Percentiles rank a stretch among this genome's conserved stretches.
Conservation (phyloP, 2,888 invertebrate species). For the Germaria angustata region DNA sequence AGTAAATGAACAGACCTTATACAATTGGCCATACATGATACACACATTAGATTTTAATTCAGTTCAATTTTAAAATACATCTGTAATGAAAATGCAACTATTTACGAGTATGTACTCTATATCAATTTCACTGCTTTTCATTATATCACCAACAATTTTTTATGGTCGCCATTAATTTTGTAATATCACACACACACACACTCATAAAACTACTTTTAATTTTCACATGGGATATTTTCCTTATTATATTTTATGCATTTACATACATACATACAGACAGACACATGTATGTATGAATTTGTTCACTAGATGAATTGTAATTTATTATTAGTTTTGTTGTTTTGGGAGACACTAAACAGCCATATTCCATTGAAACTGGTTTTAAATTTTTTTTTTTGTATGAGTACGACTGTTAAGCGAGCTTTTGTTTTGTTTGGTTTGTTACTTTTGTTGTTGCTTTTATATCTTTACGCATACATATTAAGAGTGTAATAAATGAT, state of each 20-base stretch:
- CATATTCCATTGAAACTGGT: slow-evolving; percentile 45
- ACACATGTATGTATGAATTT: slow-evolving; percentile 2
- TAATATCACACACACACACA: too few species aligned
- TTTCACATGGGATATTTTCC: too few species aligned
- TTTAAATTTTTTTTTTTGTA: slow-evolving; percentile 12
- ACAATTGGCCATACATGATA: background rate
- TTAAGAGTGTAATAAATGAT: too few species aligned
- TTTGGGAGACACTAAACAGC: slow-evolving; percentile 9
- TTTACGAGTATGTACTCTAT: too few species aligned
- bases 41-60: background rate
- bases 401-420: background rate
- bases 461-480: slow-evolving; percentile 5
- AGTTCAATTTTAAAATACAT: background rate
- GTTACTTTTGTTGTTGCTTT: background rate
- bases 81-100: background rate
- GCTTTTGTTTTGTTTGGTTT: slow-evolving; percentile 18
- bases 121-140: too few species aligned
- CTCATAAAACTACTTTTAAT: too few species aligned
- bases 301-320: background rate
- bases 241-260: background rate
- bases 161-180: background rate
- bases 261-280: too few species aligned
- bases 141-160: too few species aligned
- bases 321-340: background rate
- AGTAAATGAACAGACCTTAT: too few species aligned